These are phyloP conservation scores for Champsocephalus gunnari DNA, from an alignment of 2,797 vertebrate species.

Conservation along the genomic window DNA sequence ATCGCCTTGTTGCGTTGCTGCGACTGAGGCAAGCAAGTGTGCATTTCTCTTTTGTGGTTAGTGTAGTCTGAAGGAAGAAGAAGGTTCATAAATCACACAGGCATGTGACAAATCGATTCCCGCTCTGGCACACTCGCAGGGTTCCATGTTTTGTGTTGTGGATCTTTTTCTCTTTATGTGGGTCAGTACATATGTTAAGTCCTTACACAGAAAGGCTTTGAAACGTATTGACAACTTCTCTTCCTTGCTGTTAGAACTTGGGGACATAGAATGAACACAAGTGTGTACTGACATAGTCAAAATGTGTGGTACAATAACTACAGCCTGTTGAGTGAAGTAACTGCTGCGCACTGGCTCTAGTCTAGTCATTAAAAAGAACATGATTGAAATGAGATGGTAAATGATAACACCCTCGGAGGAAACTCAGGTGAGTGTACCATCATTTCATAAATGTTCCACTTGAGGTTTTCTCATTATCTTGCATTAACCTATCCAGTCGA, in stretches of 20 bases:
- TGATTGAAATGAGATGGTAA: slow-evolving; percentile 67
- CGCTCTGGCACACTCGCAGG: slow-evolving; percentile 3
- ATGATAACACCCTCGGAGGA: slow-evolving; percentile 53
- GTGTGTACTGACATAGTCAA: not conserved
- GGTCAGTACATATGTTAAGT: slow-evolving; percentile 24
- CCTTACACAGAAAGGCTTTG: slow-evolving; percentile 29
- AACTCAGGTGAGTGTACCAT: slow-evolving; percentile 67
- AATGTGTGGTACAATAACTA: slow-evolving; percentile 33
- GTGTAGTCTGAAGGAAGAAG: slow-evolving; percentile 40
- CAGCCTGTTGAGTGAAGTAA: slow-evolving; percentile 30
- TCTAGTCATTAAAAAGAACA: slow-evolving; percentile 67
- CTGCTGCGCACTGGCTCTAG: slow-evolving; percentile 17
- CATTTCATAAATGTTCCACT: slow-evolving; percentile 76
- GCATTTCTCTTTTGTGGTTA: slow-evolving; percentile 53
- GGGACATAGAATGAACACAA: slow-evolving; percentile 11
- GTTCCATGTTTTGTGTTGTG: slow-evolving; percentile 35
- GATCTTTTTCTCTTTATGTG: slow-evolving; percentile 17
- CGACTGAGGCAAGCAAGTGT: slow-evolving; percentile 52
- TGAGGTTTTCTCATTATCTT: slow-evolving; percentile 78
- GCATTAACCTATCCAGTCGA: slow-evolving; percentile 70
- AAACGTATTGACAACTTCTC: slow-evolving; percentile 5
- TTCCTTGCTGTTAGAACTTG: not conserved
- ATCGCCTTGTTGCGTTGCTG: slow-evolving; percentile 34
- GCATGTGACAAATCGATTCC: slow-evolving; percentile 51
- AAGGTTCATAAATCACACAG: slow-evolving; percentile 60